Conservation (phyloP, 2,888 invertebrate species). For the Sericinus montela region DNA sequence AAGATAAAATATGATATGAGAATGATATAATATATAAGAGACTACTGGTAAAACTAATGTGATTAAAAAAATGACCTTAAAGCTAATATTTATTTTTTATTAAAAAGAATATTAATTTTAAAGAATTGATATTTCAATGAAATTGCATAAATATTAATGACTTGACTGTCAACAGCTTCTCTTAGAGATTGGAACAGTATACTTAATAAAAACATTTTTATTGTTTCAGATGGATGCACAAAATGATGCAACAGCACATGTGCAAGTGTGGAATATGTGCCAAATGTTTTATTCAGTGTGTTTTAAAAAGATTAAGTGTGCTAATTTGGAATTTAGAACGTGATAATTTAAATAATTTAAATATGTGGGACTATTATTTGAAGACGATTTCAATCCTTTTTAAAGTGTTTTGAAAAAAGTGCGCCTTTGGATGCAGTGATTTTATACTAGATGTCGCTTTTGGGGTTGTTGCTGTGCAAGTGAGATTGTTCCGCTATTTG, state of each 20-base stretch:
- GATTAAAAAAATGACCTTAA: too few species aligned
- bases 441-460: slow-evolving; percentile 59
- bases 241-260: slow-evolving; percentile 57
- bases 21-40: too few species aligned
- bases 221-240: slow-evolving; percentile 62
- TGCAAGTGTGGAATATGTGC: slow-evolving; percentile 56
- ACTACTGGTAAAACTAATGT: too few species aligned
- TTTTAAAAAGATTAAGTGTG: slow-evolving; percentile 40
- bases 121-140: too few species aligned
- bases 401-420: slow-evolving; percentile 45
- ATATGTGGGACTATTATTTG: slow-evolving; percentile 13
- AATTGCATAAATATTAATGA: too few species aligned
- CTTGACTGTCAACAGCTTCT: neutral
- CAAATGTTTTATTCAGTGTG: slow-evolving; percentile 46
- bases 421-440: slow-evolving; percentile 75
- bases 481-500: slow-evolving; percentile 47
- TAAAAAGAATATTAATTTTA: too few species aligned
- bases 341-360: slow-evolving; percentile 28
- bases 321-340: slow-evolving; percentile 42
- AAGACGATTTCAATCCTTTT: slow-evolving; percentile 5
- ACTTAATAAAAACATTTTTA: neutral
- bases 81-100: too few species aligned
- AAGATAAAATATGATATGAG: too few species aligned
- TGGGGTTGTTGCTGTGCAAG: slow-evolving; percentile 51
- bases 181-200: too few species aligned